Evolutionary conservation across 2,888 invertebrate species (phyloP), one percentile per base, ranked within the genome.

Genomic region (Caenorhabditis zanzibari): DNA sequence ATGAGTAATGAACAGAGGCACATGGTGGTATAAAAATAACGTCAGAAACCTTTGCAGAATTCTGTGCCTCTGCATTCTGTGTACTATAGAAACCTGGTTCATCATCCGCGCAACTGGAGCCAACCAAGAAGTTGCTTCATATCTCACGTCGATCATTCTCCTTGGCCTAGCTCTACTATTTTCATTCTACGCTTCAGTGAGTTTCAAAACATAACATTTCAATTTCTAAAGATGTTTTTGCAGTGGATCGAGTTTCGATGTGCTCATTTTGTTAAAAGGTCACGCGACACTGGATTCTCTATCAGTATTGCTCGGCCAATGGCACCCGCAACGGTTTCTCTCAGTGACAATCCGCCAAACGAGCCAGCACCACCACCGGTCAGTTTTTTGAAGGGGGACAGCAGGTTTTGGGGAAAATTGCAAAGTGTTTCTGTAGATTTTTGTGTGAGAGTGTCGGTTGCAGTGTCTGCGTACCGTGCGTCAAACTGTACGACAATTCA

Each of bases 251-350:
- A 90, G 83, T 35, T 89, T n/a, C 72, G 86, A 32, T 90, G 90
- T 73, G 75, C 85, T 32, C 85, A 90, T 61, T 91, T 91, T 72
- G 84, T 90, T 54, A 91, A 91, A 66, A 72, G 86, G 24, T 89
- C 89, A 10, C 88, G 88, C 10, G 91, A 90, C 14, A 91, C 90
- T 0, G 91, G 91, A n/a, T 91, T 89, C 74, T 89, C 89, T 5
- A 86, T 90, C n/a, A 88, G 88, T 19, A 80, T 87, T 41, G 89
- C 90, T 3, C 82, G 90, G n/a, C 88, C 90, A 1, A 74, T 91
- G 12, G 90, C 85, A 2, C 90, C 88, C 1, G 86, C 89, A 0
- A 90, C 91, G 7, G 85, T 88, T 2, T 89, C 90, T 4, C 73
- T 88, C 5, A 87, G 84, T n/a, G 89, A 90, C 9, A 35, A 56